Base-by-base conservation (phyloP, 2,113 vertebrate genomes). In the Natator depressus region DNA sequence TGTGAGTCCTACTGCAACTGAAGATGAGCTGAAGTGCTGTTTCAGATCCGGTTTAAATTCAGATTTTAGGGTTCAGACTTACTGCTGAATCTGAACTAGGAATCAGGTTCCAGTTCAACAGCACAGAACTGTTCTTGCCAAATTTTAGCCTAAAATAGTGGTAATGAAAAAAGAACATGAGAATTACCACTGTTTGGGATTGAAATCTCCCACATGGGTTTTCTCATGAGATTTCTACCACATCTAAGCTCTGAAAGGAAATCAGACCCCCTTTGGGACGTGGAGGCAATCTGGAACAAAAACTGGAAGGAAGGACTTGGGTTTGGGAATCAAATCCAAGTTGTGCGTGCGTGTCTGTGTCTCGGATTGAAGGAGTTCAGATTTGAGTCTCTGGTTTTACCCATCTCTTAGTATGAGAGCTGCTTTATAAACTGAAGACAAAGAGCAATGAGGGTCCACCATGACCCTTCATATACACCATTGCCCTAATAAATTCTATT, bases 181-280 rank as follows among this genome's bases (percentile, higher is more conserved):
- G 35, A 1, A 0, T 85, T 51, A 59, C 49, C 8, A 0, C 29
- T 62, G 57, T 0, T 86, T 2, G 82, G 0, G 38, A 5, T 29
- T 80, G 49, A 31, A 80, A 35, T 47, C 29, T 80, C 16, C 17
- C 65, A 69, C 20, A 9, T 22, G 17, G 8, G 8, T 69, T n/a
- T 38, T 20, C 35, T n/a, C 8, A 22, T 69, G 35, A 69, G 35
- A n/a, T 38, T 69, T 46, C 75, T 38, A 16, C 11, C 72, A 27
- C 75, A 42, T 5, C 42, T 11, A 47, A 76, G 24, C 75, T 2
- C 6, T 47, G 25, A 14, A 24, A 46, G 24, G 24, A 25, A 76
- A 76, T 10, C 8, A 12, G 49, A 10, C 17, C 47, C 49, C 10
- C 35, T 69, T 38, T 62, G 59, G 35, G 65, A 10, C 5, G 4